phyloP scores from a whole-genome alignment of 2,113 vertebrate genomes.

The Camelus dromedarius region DNA sequence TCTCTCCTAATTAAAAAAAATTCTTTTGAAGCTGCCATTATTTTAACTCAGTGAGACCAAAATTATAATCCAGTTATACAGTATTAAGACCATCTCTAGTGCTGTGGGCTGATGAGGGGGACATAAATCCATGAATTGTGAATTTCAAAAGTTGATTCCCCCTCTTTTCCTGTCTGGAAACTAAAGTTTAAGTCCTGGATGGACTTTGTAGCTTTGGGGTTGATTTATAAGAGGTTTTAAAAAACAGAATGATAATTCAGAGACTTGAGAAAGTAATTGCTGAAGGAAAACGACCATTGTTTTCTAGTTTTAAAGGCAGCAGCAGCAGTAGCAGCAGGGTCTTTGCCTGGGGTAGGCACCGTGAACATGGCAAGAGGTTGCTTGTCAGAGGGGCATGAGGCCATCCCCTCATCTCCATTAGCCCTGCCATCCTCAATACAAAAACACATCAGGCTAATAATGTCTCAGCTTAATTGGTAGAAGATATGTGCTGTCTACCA shows the following conservation, averaged over 20 bases:
- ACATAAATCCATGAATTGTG: conserved; percentile 18
- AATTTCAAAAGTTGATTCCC: neutral
- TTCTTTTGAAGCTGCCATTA: neutral
- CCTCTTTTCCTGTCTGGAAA: neutral
- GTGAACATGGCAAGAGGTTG: neutral
- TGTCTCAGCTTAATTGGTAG: conserved; percentile 49
- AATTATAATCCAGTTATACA: neutral
- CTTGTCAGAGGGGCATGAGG: neutral
- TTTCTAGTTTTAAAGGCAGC: conserved; percentile 25
- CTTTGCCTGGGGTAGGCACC: neutral
- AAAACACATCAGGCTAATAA: neutral
- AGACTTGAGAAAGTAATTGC: neutral
- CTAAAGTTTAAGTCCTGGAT: neutral
- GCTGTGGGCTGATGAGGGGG: neutral
- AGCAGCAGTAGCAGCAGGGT: neutral
- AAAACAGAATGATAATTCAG: conserved; percentile 9
- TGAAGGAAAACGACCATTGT: neutral
- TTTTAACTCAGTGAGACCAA: conserved; percentile 15
- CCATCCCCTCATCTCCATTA: conserved; percentile 20
- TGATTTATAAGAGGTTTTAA: conserved; percentile 24
- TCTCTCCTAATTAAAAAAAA: conserved; percentile 2
- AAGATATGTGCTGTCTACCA: conserved; percentile 9
- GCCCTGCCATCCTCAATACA: neutral
- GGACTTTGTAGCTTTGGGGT: neutral
- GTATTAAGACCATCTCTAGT: neutral